Conservation (phyloP, 2,113 vertebrate genomes). For the Aptenodytes forsteri region DNA sequence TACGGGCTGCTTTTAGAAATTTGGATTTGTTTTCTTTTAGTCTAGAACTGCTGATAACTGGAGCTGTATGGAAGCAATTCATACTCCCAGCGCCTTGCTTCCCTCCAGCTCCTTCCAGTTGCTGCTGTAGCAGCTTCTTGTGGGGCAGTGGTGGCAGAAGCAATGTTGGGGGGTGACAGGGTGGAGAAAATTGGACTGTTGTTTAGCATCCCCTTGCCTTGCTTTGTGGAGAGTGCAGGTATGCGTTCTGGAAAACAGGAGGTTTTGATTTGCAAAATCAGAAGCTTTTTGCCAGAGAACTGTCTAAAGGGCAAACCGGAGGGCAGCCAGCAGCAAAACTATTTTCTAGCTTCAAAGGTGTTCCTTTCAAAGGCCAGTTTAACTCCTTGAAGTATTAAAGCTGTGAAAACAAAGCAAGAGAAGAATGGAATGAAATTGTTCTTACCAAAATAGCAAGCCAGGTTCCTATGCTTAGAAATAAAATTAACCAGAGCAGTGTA, state of each 20-base stretch:
- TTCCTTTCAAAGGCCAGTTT: constrained; percentile 10
- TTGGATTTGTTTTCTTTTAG: neutral
- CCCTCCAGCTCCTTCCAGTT: neutral
- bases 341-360: constrained; percentile 22
- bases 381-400: constrained; percentile 9
- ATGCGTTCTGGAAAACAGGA: neutral
- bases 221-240: neutral
- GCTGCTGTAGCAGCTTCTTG: neutral
- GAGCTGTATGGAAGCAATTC: neutral
- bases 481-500: neutral
- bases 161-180: neutral
- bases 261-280: constrained; percentile 15
- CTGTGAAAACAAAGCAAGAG: constrained; percentile 30
- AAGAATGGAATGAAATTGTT: neutral
- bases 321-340: constrained; percentile 34
- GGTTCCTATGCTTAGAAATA: neutral
- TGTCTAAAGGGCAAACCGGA: neutral
- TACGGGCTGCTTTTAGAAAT: neutral
- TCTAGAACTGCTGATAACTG: neutral
- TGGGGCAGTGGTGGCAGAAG: neutral
- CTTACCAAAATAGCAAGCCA: neutral
- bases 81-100: neutral
- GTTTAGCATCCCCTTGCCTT: neutral
- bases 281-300: constrained; percentile 27
- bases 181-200: neutral